These are phyloP conservation scores for Drosophila anceps DNA, from an alignment of 2,888 invertebrate genomes.

Conservation along the genomic window DNA sequence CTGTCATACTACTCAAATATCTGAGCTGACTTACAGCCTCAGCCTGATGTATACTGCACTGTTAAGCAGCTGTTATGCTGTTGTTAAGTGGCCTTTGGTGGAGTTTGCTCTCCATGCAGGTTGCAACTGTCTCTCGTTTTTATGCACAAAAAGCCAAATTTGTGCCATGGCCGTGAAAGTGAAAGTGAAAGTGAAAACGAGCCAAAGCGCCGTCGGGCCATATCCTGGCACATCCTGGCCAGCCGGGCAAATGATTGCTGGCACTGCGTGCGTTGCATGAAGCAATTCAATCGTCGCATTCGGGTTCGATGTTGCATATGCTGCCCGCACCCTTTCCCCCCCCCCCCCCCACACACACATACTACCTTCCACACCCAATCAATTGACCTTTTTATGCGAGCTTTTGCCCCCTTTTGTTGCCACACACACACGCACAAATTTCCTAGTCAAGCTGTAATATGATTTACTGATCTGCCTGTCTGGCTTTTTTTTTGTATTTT, in stretches of 20 bases:
- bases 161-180: conserved; percentile 7
- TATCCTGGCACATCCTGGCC: conserved; percentile 22
- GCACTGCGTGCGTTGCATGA: conserved; percentile 57
- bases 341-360: neutral
- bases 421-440: neutral
- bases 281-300: conserved; percentile 36
- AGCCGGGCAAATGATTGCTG: conserved; percentile 54
- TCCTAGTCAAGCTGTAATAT: conserved; percentile 51
- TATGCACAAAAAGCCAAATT: neutral
- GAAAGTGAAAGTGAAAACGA: conserved; percentile 36
- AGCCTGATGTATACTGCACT: neutral
- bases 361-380: neutral
- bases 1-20: neutral
- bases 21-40: neutral
- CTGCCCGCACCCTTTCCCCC: conserved; percentile 11
- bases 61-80: neutral
- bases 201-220: conserved; percentile 40
- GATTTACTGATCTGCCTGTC: conserved; percentile 60
- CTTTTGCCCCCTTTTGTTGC: neutral
- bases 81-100: neutral
- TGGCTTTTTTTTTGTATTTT: conserved; percentile 15
- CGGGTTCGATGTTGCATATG: conserved; percentile 46
- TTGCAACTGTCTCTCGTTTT: neutral
- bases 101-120: neutral
- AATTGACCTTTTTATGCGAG: conserved; percentile 16